These are phyloP conservation scores for Mirza zaza DNA, from an alignment of 2,113 vertebrate species.

Conservation along the genomic window DNA sequence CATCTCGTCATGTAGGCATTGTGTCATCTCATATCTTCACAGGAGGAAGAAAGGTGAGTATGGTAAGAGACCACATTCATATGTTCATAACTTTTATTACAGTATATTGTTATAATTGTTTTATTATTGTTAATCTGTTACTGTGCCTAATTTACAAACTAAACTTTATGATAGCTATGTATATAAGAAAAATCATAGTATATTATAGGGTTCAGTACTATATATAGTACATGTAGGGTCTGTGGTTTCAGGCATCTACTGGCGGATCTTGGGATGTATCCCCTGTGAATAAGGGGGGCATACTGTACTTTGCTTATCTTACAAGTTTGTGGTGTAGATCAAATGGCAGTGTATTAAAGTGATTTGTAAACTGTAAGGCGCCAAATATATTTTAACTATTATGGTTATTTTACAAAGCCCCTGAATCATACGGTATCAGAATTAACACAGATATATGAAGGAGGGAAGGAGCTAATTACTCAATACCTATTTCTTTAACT, in stretches of 20 bases:
- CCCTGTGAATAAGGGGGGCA: background rate
- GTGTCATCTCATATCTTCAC: background rate
- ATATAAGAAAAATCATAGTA: background rate
- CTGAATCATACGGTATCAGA: background rate
- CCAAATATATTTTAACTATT: background rate
- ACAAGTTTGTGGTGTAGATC: background rate
- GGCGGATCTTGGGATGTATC: background rate
- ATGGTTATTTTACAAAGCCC: background rate
- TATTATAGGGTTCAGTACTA: background rate
- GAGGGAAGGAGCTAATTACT: background rate
- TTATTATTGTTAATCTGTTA: background rate
- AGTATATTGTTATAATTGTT: background rate
- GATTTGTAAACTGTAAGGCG: background rate
- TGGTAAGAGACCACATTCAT: background rate
- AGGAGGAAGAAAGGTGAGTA: background rate
- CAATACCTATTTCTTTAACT: background rate
- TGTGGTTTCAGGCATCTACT: background rate
- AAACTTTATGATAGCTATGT: background rate
- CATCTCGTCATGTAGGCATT: background rate
- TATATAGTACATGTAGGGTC: too few species aligned
- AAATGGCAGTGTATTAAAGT: background rate
- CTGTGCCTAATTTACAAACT: background rate
- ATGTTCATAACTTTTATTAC: background rate
- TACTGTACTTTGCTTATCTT: background rate
- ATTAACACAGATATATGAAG: background rate